phyloP scores from a whole-genome alignment of 2,113 vertebrate genomes.

The Hippocampus barbouri region DNA sequence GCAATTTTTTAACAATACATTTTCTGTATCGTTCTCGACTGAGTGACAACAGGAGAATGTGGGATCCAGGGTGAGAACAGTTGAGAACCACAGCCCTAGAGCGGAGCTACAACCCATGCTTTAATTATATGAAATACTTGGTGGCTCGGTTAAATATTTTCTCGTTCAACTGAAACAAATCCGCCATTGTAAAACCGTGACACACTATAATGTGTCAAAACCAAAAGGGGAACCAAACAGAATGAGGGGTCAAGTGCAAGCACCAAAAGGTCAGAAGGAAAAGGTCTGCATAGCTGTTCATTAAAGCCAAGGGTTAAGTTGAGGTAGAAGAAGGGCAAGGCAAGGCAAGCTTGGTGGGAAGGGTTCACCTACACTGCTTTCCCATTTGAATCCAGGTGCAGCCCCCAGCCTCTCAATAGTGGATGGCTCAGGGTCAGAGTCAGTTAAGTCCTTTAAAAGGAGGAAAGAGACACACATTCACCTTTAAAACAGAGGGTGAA shows the following conservation, averaged over 20 bases:
- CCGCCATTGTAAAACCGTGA: background rate
- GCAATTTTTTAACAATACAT: too few species aligned
- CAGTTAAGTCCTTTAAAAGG: conserved; percentile 85
- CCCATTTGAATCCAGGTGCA: conserved; percentile 93
- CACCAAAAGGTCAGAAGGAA: conserved; percentile 51
- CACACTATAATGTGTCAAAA: background rate
- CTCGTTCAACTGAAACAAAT: background rate
- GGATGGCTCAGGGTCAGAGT: conserved; percentile 94
- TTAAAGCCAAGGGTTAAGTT: conserved; percentile 51
- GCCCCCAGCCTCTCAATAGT: conserved; percentile 89
- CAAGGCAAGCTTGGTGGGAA: conserved; percentile 52
- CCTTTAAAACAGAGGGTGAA: conserved; percentile 45
- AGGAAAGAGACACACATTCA: conserved; percentile 68
- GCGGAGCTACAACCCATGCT: background rate
- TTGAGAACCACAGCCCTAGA: background rate
- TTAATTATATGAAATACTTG: background rate
- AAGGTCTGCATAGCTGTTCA: conserved; percentile 50
- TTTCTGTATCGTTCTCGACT: too few species aligned
- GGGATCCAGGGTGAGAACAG: too few species aligned
- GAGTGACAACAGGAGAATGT: too few species aligned
- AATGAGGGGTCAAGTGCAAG: conserved; percentile 20
- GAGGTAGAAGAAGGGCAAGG: conserved; percentile 48
- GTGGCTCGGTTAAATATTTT: background rate
- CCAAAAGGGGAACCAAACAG: conserved; percentile 10
- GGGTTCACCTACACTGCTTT: conserved; percentile 80